Evolutionary conservation across 2,113 vertebrate species (phyloP).

Genomic region (Tupaia tana): DNA sequence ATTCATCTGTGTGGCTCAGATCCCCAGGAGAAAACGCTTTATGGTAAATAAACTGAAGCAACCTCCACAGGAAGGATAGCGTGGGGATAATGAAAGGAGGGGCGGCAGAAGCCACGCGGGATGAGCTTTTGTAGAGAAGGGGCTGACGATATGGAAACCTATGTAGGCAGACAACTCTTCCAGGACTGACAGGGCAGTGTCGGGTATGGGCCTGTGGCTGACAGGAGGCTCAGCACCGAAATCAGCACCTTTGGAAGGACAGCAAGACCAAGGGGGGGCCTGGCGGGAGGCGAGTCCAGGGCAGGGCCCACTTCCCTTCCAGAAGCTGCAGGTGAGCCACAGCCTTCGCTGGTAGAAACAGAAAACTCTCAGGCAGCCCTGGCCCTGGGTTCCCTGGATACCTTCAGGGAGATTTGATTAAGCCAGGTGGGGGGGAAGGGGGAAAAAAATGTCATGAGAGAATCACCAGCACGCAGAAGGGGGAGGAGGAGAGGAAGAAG

Average conservation of each 20-base stretch:
- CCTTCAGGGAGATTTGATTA: constrained; percentile 79
- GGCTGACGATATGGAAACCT: neutral
- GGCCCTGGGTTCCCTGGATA: constrained; percentile 45
- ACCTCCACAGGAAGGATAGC: constrained; percentile 60
- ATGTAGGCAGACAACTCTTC: neutral
- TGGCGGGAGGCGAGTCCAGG: accelerated
- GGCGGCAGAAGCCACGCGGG: constrained; percentile 8
- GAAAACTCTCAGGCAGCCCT: neutral
- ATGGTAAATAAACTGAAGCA: constrained; percentile 81
- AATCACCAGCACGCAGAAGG: constrained; percentile 82
- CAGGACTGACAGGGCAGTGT: constrained; percentile 19
- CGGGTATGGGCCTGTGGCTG: neutral
- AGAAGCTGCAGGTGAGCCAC: neutral
- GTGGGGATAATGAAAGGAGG: neutral
- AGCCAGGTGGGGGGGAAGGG: constrained; percentile 77
- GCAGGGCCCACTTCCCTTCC: accelerated
- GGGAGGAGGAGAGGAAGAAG: constrained; percentile 80
- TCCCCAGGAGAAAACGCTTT: constrained; percentile 66
- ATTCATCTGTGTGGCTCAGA: neutral
- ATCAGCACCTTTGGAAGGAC: neutral
- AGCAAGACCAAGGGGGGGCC: neutral
- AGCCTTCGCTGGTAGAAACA: neutral
- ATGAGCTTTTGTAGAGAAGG: constrained; percentile 29
- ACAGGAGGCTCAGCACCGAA: constrained; percentile 33
- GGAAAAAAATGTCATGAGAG: constrained; percentile 65